Evolutionary conservation across 2,888 invertebrate species (phyloP).

Genomic region (Melipona beecheii): DNA sequence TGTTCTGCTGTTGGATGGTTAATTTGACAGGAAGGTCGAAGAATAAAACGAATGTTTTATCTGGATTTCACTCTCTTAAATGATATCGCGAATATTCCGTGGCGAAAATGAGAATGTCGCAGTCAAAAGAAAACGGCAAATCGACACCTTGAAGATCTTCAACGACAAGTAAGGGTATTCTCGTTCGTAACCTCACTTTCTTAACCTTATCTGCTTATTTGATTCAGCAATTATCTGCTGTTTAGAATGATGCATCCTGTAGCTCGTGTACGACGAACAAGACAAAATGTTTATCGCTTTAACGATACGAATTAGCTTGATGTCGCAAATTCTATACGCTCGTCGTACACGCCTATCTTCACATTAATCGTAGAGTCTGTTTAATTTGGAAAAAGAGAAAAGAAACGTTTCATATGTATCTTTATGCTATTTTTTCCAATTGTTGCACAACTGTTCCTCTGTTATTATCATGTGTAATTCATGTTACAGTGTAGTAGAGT

Average conservation of each 20-base stretch:
- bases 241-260: background rate
- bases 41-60: conserved; percentile 82
- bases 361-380: background rate
- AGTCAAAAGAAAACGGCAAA: conserved; percentile 88
- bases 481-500: conserved; percentile 87
- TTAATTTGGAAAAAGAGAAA: background rate
- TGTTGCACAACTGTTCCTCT: background rate
- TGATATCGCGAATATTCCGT: conserved; percentile 84
- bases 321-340: background rate
- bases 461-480: background rate
- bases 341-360: background rate
- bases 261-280: too few species aligned
- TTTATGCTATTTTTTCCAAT: background rate
- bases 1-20: conserved; percentile 75
- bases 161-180: conserved; percentile 89
- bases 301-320: background rate
- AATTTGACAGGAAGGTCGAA: conserved; percentile 79
- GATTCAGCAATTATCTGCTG: background rate
- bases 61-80: conserved; percentile 81
- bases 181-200: conserved; percentile 73
- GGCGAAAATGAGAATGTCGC: conserved; percentile 83
- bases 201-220: conserved; percentile 34
- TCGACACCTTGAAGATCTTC: conserved; percentile 92
- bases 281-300: background rate
- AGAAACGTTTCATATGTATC: background rate